phyloP scores from a whole-genome alignment of 2,113 vertebrate species.

The Elgaria multicarinata region DNA sequence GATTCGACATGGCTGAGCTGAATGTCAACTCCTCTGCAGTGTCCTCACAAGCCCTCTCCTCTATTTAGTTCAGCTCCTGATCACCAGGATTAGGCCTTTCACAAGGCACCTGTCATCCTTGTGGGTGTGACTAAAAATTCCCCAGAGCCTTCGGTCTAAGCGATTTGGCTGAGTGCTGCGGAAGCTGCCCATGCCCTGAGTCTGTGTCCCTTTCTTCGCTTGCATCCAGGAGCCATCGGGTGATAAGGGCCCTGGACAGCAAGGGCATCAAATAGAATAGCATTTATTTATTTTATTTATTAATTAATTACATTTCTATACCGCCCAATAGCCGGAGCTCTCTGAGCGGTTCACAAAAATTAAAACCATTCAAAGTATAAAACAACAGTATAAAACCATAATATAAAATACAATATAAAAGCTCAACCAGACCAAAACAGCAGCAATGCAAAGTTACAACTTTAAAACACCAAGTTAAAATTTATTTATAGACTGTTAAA shows the following conservation, averaged over 20 bases:
- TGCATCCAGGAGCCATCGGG: too few relatives aligned
- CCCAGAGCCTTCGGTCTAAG: background rate
- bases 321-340: too few relatives aligned
- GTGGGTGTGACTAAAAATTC: background rate
- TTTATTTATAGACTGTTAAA: too few relatives aligned
- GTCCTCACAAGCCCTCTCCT: background rate
- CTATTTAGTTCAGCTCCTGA: background rate
- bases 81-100: background rate
- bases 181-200: background rate
- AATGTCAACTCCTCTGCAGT: fast-evolving
- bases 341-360: too few relatives aligned
- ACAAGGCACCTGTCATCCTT: background rate
- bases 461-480: too few relatives aligned
- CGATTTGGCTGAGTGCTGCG: background rate
- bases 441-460: too few relatives aligned
- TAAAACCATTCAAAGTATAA: too few relatives aligned
- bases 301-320: too few relatives aligned
- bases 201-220: background rate
- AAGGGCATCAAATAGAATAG: background rate
- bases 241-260: background rate
- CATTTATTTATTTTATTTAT: too few relatives aligned
- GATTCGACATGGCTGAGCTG: background rate
- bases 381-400: too few relatives aligned
- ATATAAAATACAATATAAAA: too few relatives aligned
- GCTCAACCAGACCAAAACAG: too few relatives aligned